Percentiles rank a stretch among this genome's conserved stretches.
phyloP scores from a whole-genome alignment of 2,113 vertebrate species.

The Festucalex cinctus region DNA sequence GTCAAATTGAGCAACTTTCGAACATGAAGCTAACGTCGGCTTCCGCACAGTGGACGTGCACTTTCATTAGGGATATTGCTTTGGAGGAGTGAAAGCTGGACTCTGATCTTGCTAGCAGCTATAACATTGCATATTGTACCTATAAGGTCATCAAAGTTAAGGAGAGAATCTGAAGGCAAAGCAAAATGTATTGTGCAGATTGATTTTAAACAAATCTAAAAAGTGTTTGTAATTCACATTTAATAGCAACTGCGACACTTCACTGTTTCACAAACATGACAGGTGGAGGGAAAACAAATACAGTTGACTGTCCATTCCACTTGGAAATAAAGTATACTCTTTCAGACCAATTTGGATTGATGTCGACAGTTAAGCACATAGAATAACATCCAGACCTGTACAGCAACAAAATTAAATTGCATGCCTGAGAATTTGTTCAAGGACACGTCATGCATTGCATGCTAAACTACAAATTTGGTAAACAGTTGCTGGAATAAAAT shows the following conservation, averaged over 20 bases:
- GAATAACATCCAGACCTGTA: conserved; percentile 1
- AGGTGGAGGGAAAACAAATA: conserved; percentile 11
- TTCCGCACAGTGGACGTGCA: too few species aligned
- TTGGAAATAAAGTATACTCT: neutral
- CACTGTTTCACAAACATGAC: conserved; percentile 28
- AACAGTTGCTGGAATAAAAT: conserved; percentile 38
- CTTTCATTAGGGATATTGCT: too few species aligned
- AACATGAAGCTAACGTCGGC: too few species aligned
- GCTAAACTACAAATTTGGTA: conserved; percentile 7
- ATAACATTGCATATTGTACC: too few species aligned
- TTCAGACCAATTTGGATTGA: conserved; percentile 15
- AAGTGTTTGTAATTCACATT: conserved; percentile 24
- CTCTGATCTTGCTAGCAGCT: too few species aligned
- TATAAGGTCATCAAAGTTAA: too few species aligned
- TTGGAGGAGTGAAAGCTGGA: too few species aligned
- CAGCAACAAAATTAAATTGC: neutral
- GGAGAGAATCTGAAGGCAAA: too few species aligned
- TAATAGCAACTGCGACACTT: conserved; percentile 48
- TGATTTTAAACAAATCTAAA: neutral
- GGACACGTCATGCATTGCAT: conserved; percentile 16
- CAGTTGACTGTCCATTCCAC: conserved; percentile 3
- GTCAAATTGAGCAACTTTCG: too few species aligned
- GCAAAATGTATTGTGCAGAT: neutral
- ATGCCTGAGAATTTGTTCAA: conserved; percentile 11
- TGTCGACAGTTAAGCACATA: conserved; percentile 11